phyloP scores from a whole-genome alignment of 2,113 vertebrate species.

The Telmatochromis sp. region DNA sequence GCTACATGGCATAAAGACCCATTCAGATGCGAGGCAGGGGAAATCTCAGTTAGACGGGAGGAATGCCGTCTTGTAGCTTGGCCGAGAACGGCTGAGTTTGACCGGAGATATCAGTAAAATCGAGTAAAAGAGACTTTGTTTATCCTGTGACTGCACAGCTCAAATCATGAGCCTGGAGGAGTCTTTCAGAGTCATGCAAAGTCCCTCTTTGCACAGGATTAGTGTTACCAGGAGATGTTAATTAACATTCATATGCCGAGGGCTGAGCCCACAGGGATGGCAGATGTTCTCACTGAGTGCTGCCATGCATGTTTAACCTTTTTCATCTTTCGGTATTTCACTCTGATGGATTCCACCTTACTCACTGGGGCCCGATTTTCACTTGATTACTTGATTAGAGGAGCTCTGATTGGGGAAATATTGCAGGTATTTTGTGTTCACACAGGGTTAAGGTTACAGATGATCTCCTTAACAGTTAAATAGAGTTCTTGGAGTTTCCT shows the following conservation, averaged over 20 bases:
- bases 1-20: neutral
- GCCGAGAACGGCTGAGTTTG: rapidly evolving
- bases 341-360: neutral
- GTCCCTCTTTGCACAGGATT: rapidly evolving
- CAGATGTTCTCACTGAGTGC: neutral
- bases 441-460: rapidly evolving
- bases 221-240: neutral
- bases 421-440: neutral
- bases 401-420: neutral
- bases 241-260: neutral
- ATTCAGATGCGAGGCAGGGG: neutral
- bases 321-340: neutral
- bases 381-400: rapidly evolving
- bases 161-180: neutral
- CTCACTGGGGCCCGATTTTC: neutral
- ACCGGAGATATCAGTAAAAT: neutral
- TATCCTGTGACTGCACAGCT: neutral
- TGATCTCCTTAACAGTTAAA: neutral
- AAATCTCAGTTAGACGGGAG: neutral
- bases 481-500: rapidly evolving
- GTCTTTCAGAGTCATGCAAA: neutral
- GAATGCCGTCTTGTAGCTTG: neutral
- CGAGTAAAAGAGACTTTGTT: neutral
- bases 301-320: neutral
- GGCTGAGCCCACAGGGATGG: neutral